Evolutionary conservation across 2,888 invertebrate genomes (phyloP).

Genomic region (Scrobipalpa atriplicella): DNA sequence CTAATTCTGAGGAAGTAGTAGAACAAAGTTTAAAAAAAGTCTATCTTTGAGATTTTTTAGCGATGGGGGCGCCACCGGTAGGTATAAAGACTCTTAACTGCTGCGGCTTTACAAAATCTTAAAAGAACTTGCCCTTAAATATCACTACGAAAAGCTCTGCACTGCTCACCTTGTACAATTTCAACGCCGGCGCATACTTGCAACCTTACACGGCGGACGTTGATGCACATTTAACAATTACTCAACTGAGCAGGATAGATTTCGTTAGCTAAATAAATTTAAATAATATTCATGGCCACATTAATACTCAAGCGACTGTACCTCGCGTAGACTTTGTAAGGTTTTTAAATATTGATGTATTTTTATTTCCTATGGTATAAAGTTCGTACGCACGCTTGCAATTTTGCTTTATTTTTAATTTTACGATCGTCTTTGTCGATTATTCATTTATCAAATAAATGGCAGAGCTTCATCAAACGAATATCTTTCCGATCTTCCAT

Average conservation of each 20-base stretch:
- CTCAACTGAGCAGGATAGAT: slow-evolving; percentile 22
- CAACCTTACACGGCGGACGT: slow-evolving; percentile 20
- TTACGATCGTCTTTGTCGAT: slow-evolving; percentile 48
- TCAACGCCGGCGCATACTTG: slow-evolving; percentile 24
- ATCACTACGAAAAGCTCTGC: slow-evolving; percentile 47
- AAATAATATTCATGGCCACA: slow-evolving; percentile 57
- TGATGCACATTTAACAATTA: slow-evolving; percentile 28
- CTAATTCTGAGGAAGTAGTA: no score
- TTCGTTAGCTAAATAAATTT: slow-evolving; percentile 42
- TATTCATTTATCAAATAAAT: slow-evolving; percentile 72
- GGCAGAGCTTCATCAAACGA: slow-evolving; percentile 66
- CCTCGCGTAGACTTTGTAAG: slow-evolving; percentile 44
- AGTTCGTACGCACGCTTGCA: slow-evolving; percentile 55
- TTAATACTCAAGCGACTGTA: slow-evolving; percentile 56
- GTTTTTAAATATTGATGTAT: slow-evolving; percentile 52
- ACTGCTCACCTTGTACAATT: slow-evolving; percentile 38
- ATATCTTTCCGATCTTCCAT: slow-evolving; percentile 56
- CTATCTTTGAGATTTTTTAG: no score
- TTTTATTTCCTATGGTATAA: slow-evolving; percentile 56
- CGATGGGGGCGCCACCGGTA: no score
- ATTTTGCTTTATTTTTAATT: slow-evolving; percentile 51
- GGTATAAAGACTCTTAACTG: not conserved
- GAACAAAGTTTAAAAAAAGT: no score
- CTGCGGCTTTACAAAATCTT: not conserved
- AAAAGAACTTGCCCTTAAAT: slow-evolving; percentile 45